Evolutionary conservation across 2,888 invertebrate species (phyloP).

Genomic region (Volucella bombylans): DNA sequence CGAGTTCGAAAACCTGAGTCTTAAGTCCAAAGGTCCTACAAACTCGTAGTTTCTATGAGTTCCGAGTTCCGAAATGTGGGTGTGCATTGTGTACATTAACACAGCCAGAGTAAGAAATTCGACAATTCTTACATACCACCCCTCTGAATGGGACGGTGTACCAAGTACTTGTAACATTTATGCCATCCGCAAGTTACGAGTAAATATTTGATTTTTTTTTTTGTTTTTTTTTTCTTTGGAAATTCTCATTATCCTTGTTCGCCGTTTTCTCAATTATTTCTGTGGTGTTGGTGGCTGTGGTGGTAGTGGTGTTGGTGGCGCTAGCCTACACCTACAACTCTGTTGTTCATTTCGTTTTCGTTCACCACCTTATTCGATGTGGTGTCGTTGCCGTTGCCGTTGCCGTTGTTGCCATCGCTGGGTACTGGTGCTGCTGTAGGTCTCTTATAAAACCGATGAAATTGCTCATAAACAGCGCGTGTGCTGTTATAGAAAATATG

Average conservation of each 20-base stretch:
- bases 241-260: constrained; percentile 62
- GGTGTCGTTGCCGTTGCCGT: constrained; percentile 3
- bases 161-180: no score
- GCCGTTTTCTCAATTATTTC: constrained; percentile 16
- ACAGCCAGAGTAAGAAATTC: constrained; percentile 46
- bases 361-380: constrained; percentile 41
- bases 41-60: no score
- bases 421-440: constrained; percentile 1
- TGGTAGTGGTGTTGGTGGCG: constrained; percentile 11
- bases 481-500: constrained; percentile 13
- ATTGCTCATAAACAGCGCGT: constrained; percentile 39
- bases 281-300: constrained; percentile 9
- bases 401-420: constrained; percentile 1
- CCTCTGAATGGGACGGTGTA: background rate
- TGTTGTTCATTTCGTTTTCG: constrained; percentile 63
- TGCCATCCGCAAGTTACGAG: constrained; percentile 31
- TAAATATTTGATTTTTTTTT: constrained; percentile 61
- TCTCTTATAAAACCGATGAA: background rate
- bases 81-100: constrained; percentile 33
- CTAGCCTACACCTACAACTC: constrained; percentile 41
- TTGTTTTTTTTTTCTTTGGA: constrained; percentile 46
- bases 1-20: no score
- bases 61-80: constrained; percentile 23
- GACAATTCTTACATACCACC: constrained; percentile 18
- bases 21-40: no score